A percentile compares a stretch with the other conserved stretches of the same genome.
phyloP scores from a whole-genome alignment of 2,888 invertebrate species.

The Rhogogaster chlorosoma region DNA sequence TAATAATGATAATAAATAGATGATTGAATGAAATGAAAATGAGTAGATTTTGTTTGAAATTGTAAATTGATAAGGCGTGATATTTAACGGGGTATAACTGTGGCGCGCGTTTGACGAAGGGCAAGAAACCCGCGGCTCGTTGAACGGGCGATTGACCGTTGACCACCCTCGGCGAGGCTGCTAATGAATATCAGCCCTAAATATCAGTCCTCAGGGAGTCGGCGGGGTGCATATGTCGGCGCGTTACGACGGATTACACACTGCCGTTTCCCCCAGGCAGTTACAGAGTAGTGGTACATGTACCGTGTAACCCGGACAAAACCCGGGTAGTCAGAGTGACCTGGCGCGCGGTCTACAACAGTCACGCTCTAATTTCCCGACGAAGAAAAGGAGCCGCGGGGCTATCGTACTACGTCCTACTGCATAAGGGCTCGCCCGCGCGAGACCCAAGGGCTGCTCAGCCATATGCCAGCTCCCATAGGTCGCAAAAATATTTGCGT shows the following conservation, averaged over 20 bases:
- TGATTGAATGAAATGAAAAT: neutral
- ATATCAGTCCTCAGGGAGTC: constrained; percentile 58
- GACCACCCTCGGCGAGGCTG: constrained; percentile 71
- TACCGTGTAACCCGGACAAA: constrained; percentile 40
- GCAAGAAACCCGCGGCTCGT: constrained; percentile 26
- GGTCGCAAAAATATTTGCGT: constrained; percentile 51
- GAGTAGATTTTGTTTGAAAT: neutral
- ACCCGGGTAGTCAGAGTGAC: constrained; percentile 16
- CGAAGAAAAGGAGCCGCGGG: constrained; percentile 26
- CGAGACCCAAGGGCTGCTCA: constrained; percentile 36
- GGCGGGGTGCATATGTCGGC: constrained; percentile 72
- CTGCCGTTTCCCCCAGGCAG: constrained; percentile 58
- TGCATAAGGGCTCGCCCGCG: neutral
- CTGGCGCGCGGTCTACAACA: constrained; percentile 19
- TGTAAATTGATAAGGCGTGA: neutral
- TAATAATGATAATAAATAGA: too few species aligned
- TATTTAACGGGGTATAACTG: neutral
- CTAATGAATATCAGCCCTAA: constrained; percentile 77
- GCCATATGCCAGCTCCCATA: constrained; percentile 52
- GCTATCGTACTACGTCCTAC: neutral
- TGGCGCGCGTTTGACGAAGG: neutral
- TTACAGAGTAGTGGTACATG: constrained; percentile 19
- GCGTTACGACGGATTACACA: constrained; percentile 71
- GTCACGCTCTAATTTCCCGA: constrained; percentile 43
- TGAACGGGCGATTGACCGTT: constrained; percentile 56